These are phyloP conservation scores for Itoplectis maculator DNA, from an alignment of 2,888 invertebrate genomes.

Conservation along the genomic window DNA sequence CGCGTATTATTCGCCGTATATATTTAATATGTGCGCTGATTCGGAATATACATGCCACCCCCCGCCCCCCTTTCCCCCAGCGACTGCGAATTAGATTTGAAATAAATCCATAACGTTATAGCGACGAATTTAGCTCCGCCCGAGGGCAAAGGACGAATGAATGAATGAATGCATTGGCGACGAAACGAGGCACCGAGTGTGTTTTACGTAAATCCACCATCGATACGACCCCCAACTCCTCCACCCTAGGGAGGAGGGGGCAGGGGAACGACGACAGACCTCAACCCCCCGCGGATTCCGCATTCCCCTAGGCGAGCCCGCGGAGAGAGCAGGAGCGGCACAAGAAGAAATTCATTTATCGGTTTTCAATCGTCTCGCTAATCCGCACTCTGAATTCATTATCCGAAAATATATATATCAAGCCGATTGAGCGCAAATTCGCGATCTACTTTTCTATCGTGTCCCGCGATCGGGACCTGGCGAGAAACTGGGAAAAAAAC, in stretches of 20 bases:
- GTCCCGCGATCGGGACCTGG: constrained; percentile 7
- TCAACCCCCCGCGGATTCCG: constrained; percentile 6
- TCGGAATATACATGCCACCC: too few species aligned
- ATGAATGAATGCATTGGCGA: background rate
- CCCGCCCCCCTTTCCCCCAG: too few species aligned
- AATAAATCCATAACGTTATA: constrained; percentile 35
- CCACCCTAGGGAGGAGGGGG: too few species aligned
- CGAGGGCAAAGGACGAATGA: background rate
- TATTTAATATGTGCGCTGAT: too few species aligned
- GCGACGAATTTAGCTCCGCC: constrained; percentile 17
- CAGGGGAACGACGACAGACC: too few species aligned
- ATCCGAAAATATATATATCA: constrained; percentile 46
- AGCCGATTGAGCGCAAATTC: constrained; percentile 32
- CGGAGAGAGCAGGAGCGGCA: background rate
- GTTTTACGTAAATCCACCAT: constrained; percentile 48
- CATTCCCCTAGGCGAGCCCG: constrained; percentile 24
- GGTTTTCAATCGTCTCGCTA: constrained; percentile 63
- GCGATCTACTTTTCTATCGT: constrained; percentile 5
- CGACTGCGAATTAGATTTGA: constrained; percentile 29
- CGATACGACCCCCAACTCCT: constrained; percentile 20
- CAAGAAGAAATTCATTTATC: constrained; percentile 64
- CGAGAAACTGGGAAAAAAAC: background rate
- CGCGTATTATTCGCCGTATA: too few species aligned
- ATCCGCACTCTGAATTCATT: constrained; percentile 60
- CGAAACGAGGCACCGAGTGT: constrained; percentile 39